Base-by-base conservation (phyloP, 2,113 vertebrate species). In the Actenoides hombroni region DNA sequence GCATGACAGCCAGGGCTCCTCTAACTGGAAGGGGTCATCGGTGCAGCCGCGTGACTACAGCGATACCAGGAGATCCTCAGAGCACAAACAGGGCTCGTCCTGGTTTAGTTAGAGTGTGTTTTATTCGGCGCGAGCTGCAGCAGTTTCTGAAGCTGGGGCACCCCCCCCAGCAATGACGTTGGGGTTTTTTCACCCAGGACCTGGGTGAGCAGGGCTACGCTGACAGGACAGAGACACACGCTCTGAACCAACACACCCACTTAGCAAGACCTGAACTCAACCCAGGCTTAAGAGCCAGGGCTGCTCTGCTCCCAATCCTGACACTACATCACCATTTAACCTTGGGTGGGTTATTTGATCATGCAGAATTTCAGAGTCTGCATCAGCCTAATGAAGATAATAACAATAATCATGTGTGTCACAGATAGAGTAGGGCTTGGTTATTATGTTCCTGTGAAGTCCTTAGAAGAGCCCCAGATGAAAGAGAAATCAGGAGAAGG, bases 341-440 rank as follows among this genome's bases (percentile, higher is more conserved):
- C 90, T 33, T n/a, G 44, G 65, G 29, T 63, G 56, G 86, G 51
- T 86, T 83, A 90, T 40, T 84, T 91, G 90, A 82, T 86, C 94
- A 44, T 44, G 44, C 69, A 91, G 70, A 68, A 90, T 90, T 83
- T 76, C 65, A 93, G 88, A 94, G 61, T 19, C 77, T 75, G 44
- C 91, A 96, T 91, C 93, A 94, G 83, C 74, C 80, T 95, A 96
- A 95, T 92, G 92, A 95, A 90, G 93, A 94, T 97, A 97, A 96
- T 95, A 95, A 96, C 89, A 96, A 96, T 88, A 96, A 96, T 94
- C 88, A 90, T 90, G 51, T 67, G 64, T 93, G 85, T 86, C 93
- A 94, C 60, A 96, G 95, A 95, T 94, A 94, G 19, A 92, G 73
- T 13, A 84, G 40, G 57, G 76, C 90, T 97, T 83, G 83, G 88